Evolutionary conservation across 2,888 invertebrate genomes (phyloP).

Genomic region (Palloptera scutellata): DNA sequence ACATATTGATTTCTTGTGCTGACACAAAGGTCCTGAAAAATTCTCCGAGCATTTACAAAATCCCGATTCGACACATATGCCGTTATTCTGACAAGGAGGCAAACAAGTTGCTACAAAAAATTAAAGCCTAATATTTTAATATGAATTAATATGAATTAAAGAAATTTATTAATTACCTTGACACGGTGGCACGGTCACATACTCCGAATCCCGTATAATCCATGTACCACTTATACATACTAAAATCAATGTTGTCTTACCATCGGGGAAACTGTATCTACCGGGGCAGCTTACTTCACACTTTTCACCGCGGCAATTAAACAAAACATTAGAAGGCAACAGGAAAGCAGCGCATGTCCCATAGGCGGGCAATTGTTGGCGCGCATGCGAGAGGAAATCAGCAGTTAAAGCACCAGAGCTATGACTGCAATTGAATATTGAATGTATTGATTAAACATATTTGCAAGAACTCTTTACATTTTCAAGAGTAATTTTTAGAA

Average conservation of each 20-base stretch:
- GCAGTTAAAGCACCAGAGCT: slow-evolving; percentile 25
- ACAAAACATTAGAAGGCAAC: slow-evolving; percentile 50
- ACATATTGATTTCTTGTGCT: slow-evolving; percentile 78
- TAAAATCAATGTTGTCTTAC: slow-evolving; percentile 46
- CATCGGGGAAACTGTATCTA: slow-evolving; percentile 52
- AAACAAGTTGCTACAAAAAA: slow-evolving; percentile 74
- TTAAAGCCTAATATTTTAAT: background rate
- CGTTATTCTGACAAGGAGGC: slow-evolving; percentile 80
- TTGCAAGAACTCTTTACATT: no score
- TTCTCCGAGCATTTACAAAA: slow-evolving; percentile 78
- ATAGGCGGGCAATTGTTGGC: slow-evolving; percentile 43
- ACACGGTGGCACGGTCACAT: slow-evolving; percentile 68
- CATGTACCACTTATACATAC: slow-evolving; percentile 55
- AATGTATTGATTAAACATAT: no score
- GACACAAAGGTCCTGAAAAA: slow-evolving; percentile 77
- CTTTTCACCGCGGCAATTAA: slow-evolving; percentile 48
- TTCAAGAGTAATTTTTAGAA: no score
- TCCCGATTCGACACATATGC: slow-evolving; percentile 79
- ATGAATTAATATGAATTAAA: background rate
- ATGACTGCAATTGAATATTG: background rate
- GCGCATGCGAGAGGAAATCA: slow-evolving; percentile 48
- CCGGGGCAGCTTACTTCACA: slow-evolving; percentile 52
- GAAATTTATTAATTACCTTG: slow-evolving; percentile 66
- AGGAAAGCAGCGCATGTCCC: slow-evolving; percentile 47
- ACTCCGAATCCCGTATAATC: slow-evolving; percentile 55